Evolutionary conservation across 2,113 vertebrate genomes (phyloP), one percentile per base, ranked within the genome.

Genomic region (Hemicordylus capensis): DNA sequence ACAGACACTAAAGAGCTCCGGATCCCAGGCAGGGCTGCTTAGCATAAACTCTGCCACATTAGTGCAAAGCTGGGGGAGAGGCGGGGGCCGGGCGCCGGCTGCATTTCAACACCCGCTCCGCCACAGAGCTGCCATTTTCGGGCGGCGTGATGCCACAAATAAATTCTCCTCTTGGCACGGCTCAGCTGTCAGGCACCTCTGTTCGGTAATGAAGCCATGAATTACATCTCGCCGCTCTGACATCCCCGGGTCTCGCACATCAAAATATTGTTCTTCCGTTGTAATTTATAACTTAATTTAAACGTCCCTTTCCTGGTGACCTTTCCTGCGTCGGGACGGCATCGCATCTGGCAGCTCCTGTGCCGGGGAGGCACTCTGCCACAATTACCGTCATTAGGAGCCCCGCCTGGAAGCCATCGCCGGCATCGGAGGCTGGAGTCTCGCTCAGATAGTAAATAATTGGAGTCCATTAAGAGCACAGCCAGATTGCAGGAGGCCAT

Each of bases 201-300:
- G 93, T 83, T 92, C 91, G 91, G 91, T 97, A 97, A 97, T 97
- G 96, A 97, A 97, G 90, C 95, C 95, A 95, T 96, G 95, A 96
- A 97, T 97, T 96, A 97, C 94, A 96, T 94, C 94, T 90, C 81
- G 88, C 95, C 85, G 91, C 90, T 92, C 95, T 97, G 96, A 97
- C 96, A 97, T 94, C 94, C 92, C 94, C 80, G 93, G 83, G 93
- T 95, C 94, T 95, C 93, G 91, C 95, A 96, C 96, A 97, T 96
- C 96, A 96, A 97, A 97, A 96, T 96, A 95, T 97, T 97, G 95
- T 95, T 97, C 95, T 96, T 96, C 95, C 89, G 95, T 87, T 93
- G 93, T 96, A 97, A 97, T 97, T 97, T 97, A 97, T 96, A 96
- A 96, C 95, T 95, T 96, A 94, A 96, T 97, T 97, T 96, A 94